These are phyloP conservation scores for Acronicta aceris DNA, from an alignment of 2,888 invertebrate genomes.

Conservation along the genomic window DNA sequence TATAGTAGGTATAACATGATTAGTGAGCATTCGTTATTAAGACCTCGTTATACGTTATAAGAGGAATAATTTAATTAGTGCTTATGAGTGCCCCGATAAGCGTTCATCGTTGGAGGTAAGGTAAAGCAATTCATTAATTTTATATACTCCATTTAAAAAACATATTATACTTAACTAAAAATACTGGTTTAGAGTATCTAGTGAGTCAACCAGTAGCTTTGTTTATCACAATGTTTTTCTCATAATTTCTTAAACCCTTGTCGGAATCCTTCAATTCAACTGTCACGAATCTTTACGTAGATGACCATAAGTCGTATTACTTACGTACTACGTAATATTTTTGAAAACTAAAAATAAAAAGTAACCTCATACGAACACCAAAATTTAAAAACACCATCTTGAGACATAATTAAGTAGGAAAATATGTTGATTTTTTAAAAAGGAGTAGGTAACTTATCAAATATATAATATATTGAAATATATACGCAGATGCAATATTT, in stretches of 20 bases:
- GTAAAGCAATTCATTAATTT: slow-evolving; percentile 3
- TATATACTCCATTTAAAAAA: background rate
- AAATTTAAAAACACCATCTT: slow-evolving; percentile 6
- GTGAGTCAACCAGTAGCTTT: too few relatives aligned
- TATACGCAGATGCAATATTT: slow-evolving; percentile 40
- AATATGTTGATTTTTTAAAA: slow-evolving; percentile 33
- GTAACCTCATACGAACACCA: background rate
- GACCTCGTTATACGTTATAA: slow-evolving; percentile 3
- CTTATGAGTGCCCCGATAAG: slow-evolving; percentile 31
- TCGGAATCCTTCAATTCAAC: too few relatives aligned
- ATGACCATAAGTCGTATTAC: too few relatives aligned
- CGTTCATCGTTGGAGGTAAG: slow-evolving; percentile 28
- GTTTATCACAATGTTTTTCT: too few relatives aligned
- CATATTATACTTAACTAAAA: background rate
- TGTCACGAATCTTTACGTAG: too few relatives aligned
- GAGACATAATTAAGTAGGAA: slow-evolving; percentile 33
- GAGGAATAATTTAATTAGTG: slow-evolving; percentile 24
- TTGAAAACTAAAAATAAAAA: too few relatives aligned
- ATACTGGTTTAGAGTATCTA: too few relatives aligned
- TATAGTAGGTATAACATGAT: slow-evolving; percentile 25
- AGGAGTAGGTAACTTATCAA: slow-evolving; percentile 24
- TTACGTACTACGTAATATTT: too few relatives aligned
- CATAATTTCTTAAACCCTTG: too few relatives aligned
- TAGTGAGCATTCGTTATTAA: slow-evolving; percentile 31
- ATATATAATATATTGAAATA: slow-evolving; percentile 38